Evolutionary conservation across 2,888 invertebrate species (phyloP).

Genomic region (Silvanus unidentatus): DNA sequence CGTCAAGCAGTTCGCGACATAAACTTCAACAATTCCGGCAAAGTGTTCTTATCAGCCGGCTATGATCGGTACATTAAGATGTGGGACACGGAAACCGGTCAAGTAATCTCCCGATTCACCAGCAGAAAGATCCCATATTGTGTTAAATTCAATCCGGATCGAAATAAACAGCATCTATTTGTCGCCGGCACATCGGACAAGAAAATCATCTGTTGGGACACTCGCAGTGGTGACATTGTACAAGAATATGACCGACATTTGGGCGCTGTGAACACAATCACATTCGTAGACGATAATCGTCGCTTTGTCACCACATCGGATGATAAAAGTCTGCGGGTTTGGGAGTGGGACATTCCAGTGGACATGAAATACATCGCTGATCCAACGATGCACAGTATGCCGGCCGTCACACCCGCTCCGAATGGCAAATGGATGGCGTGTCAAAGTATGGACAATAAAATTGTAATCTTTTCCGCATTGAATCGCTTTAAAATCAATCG

Average conservation of each 20-base stretch:
- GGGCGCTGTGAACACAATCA: slow-evolving; percentile 97
- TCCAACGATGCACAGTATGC: slow-evolving; percentile 99
- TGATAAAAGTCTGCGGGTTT: slow-evolving; percentile 96
- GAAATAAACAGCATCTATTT: slow-evolving; percentile 94
- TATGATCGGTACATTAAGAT: slow-evolving; percentile 74
- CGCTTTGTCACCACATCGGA: slow-evolving; percentile 98
- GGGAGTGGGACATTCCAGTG: slow-evolving; percentile 99
- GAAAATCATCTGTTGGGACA: slow-evolving; percentile 99
- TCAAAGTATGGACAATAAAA: slow-evolving; percentile 98
- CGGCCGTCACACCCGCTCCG: slow-evolving; percentile 89
- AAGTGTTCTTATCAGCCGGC: slow-evolving; percentile 90
- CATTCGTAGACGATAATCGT: slow-evolving; percentile 97
- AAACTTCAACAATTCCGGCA: slow-evolving; percentile 91
- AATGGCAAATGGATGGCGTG: slow-evolving; percentile 99
- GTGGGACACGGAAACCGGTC: slow-evolving; percentile 98
- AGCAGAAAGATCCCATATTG: slow-evolving; percentile 97
- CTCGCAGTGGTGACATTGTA: slow-evolving; percentile 81
- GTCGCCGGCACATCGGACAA: slow-evolving; percentile 98
- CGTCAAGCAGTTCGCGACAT: slow-evolving; percentile 94
- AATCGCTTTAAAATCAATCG: slow-evolving; percentile 97
- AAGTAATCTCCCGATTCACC: slow-evolving; percentile 79
- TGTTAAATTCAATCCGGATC: slow-evolving; percentile 95
- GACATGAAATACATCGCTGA: slow-evolving; percentile 99
- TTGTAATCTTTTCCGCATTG: slow-evolving; percentile 94
- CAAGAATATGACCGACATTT: slow-evolving; percentile 98